Evolutionary conservation across 2,797 vertebrate species (phyloP).

Genomic region (Nannoperca obscura): DNA sequence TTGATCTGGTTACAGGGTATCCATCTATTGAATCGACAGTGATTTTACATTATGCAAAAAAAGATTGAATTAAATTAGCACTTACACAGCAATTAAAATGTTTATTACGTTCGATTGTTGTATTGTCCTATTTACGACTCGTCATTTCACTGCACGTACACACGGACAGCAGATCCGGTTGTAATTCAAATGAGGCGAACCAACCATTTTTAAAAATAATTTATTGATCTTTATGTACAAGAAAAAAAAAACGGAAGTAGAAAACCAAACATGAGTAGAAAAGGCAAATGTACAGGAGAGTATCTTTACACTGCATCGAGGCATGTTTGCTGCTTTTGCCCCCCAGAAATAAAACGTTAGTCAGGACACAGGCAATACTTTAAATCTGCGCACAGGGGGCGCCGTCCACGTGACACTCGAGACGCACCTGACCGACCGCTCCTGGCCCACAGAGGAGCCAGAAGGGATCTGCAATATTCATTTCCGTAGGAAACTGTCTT

Average conservation of each 20-base stretch:
- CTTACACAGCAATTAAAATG: conserved; percentile 68
- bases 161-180: neutral
- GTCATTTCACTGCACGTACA: neutral
- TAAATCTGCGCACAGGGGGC: conserved; percentile 72
- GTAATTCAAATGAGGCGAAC: neutral
- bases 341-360: conserved; percentile 45
- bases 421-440: conserved; percentile 22
- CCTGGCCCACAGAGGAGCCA: conserved; percentile 32
- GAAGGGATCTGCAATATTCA: conserved; percentile 64
- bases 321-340: conserved; percentile 49
- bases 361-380: conserved; percentile 60
- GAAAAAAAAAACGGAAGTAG: conserved; percentile 71
- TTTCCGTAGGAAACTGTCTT: conserved; percentile 77
- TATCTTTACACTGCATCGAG: conserved; percentile 85
- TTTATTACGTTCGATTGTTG: conserved; percentile 30
- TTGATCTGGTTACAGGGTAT: conserved; percentile 65
- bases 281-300: conserved; percentile 85
- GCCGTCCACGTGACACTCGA: conserved; percentile 22
- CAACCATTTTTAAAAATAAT: conserved; percentile 87
- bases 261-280: conserved; percentile 85
- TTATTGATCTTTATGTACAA: conserved; percentile 89
- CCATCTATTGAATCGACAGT: conserved; percentile 44
- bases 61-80: conserved; percentile 71
- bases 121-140: neutral
- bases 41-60: conserved; percentile 77